These are phyloP conservation scores for Polypterus senegalus DNA, from an alignment of 2,113 vertebrate genomes.

Conservation along the genomic window DNA sequence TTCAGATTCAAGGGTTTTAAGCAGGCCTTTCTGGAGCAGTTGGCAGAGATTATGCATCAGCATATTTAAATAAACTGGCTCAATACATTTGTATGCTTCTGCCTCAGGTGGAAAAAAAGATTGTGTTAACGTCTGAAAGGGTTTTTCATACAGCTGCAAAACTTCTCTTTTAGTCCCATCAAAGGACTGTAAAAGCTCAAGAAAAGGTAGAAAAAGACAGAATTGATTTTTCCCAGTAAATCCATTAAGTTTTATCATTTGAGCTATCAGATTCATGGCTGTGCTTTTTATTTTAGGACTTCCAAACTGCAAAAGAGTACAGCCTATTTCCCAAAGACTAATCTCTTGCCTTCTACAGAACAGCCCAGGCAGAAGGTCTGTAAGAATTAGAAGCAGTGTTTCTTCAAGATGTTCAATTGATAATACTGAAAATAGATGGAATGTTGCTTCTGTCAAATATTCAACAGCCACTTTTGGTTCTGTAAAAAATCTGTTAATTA, in stretches of 20 bases:
- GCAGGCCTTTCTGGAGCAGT: constrained; percentile 50
- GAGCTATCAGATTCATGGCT: constrained; percentile 55
- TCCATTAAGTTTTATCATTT: constrained; percentile 61
- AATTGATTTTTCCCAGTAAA: constrained; percentile 61
- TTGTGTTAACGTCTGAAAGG: constrained; percentile 58
- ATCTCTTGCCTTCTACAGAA: constrained; percentile 60
- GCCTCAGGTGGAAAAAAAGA: constrained; percentile 54
- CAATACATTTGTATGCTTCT: constrained; percentile 47
- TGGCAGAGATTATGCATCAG: constrained; percentile 65
- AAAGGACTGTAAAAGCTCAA: constrained; percentile 54
- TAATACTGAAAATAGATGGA: constrained; percentile 52
- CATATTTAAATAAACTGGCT: constrained; percentile 71
- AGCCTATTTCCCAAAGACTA: constrained; percentile 65
- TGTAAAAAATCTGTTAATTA: constrained; percentile 49
- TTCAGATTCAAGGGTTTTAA: constrained; percentile 40
- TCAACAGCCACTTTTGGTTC: constrained; percentile 28
- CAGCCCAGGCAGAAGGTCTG: constrained; percentile 51
- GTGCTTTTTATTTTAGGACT: constrained; percentile 48
- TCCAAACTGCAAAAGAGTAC: constrained; percentile 59
- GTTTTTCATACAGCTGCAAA: constrained; percentile 46
- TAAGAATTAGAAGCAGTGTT: constrained; percentile 53
- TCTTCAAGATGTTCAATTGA: constrained; percentile 63
- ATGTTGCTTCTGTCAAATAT: constrained; percentile 60
- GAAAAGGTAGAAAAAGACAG: constrained; percentile 64
- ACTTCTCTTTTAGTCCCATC: constrained; percentile 37